Base-by-base conservation (phyloP, 2,113 vertebrate genomes). In the Genyomyrus donnyi region DNA sequence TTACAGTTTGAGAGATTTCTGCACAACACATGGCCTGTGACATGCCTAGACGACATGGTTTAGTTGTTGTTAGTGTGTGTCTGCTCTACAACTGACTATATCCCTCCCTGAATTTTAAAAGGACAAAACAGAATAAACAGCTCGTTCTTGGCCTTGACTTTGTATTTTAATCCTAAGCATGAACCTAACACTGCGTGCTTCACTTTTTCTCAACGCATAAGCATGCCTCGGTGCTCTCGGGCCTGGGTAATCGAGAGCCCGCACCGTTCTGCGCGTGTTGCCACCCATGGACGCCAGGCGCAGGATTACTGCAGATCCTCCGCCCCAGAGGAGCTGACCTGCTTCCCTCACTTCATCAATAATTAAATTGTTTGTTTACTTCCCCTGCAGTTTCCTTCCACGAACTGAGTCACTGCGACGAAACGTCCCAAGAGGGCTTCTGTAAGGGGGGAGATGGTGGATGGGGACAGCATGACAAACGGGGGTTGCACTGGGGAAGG, bases 321-420 rank as follows among this genome's bases (percentile, higher is more conserved):
- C 10, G 15, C 31, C 74, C 6, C 35, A 19, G 74, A 35, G 74
- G 35, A 42, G 74, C 17, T 80, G 74, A 80, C 74, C 74, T 39
- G 74, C 74, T 80, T 80, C 74, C 74, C 74, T 80, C 15, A 17
- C 5, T 35, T 19, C 15, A 80, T 80, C 74, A 80, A 80, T 80
- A 80, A 77, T 77, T 77, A 77, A 77, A 80, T 39, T 80, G 35
- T 80, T 80, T 80, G 74, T 80, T 80, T 80, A 80, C 74, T 80
- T 80, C 35, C 35, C 35, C 74, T 80, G 74, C 35, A 80, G 35
- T 80, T 80, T 77, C 15, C 35, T 39, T 80, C 35, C 74, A 80
- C 0, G 10, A 70, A 70, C 74, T 17, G 31, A 80, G 15, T 80
- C 74, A 42, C 74, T 42, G 74, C 35, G 35, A 42, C 17, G 15